Evolutionary conservation across 1,140 invertebrate species (phyloP), one percentile per base, ranked within the genome.

Genomic region (Nasonia giraulti): DNA sequence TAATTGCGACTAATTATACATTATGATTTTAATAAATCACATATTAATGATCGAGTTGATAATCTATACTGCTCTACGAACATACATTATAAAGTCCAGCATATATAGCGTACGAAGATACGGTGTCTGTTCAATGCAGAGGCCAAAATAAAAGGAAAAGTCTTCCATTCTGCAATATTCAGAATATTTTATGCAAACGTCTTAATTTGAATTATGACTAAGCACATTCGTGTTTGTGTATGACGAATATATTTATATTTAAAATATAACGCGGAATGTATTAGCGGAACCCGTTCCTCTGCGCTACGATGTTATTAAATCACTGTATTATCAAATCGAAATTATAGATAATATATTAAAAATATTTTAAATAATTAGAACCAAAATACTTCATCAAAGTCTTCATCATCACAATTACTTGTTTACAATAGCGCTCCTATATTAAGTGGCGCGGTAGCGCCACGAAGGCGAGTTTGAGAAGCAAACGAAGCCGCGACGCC

Each of bases 201-300:
- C 68, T 84, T 47, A 79, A 84, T 84, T 79, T 79, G 71, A 84
- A 73, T 84, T 79, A 79, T 62, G 68, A 73, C 17, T 79, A 37
- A 55, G 76, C 44, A 74, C 71, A 37, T 37, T 37, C 33, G 17
- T 33, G 31, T 10, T 37, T 37, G 3, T 27, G 68, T 76, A 68
- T 37, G 8, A 76, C 23, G 17, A 37, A 37, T 68, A 14, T 68
- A 77, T 77, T 47, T 62, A 20, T 62, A n/a, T 62, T 62, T 62
- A 69, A 20, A 83, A 77, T 83, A 68, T 74, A 62, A 62, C 68
- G n/a, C n/a, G 77, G 50, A 83, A 78, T 73, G 27, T 79, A 79
- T 79, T 84, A 27, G 47, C 23, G 33, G 71, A 84, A 84, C 76
- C 20, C 31, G 76, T 79, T 84, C 44, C 23, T 44, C 11, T 17